Percentiles rank a stretch among this genome's conserved stretches.
Evolutionary conservation across 2,797 vertebrate genomes (phyloP).

Genomic region (Sarcoramphus papa): DNA sequence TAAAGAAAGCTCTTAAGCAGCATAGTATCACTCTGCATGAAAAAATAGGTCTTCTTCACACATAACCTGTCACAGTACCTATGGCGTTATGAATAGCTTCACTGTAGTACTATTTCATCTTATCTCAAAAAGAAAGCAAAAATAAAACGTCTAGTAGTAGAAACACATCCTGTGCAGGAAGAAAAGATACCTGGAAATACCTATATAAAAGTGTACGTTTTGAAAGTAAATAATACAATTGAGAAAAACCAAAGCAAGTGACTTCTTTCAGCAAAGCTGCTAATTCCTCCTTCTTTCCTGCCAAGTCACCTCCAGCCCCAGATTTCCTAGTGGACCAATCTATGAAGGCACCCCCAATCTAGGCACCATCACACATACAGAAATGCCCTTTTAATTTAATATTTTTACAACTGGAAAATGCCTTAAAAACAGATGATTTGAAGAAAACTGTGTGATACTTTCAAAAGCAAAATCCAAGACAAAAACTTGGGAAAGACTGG

Average conservation of each 20-base stretch:
- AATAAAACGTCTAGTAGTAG: not conserved
- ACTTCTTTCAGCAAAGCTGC: not conserved
- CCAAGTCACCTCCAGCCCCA: not conserved
- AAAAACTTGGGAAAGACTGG: not conserved
- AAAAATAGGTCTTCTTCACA: not conserved
- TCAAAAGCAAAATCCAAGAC: not conserved
- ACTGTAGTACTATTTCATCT: not conserved
- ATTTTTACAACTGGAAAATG: not conserved
- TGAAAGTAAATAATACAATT: not conserved
- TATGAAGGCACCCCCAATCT: not conserved
- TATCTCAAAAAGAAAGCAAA: not conserved
- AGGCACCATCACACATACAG: not conserved
- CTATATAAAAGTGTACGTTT: not conserved
- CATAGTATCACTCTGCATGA: not conserved
- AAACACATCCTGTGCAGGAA: not conserved
- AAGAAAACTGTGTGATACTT: not conserved
- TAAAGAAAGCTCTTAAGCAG: not conserved
- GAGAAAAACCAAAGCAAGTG: not conserved
- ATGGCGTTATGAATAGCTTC: not conserved
- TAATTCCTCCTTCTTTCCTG: not conserved
- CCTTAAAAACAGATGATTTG: not conserved
- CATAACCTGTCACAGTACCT: not conserved
- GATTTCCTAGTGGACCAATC: not conserved
- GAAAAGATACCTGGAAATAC: not conserved
- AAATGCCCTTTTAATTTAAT: not conserved